A percentile compares a stretch with the other conserved stretches of the same genome.
Evolutionary conservation across 2,113 vertebrate species (phyloP).

Genomic region (Nettapus auritus): DNA sequence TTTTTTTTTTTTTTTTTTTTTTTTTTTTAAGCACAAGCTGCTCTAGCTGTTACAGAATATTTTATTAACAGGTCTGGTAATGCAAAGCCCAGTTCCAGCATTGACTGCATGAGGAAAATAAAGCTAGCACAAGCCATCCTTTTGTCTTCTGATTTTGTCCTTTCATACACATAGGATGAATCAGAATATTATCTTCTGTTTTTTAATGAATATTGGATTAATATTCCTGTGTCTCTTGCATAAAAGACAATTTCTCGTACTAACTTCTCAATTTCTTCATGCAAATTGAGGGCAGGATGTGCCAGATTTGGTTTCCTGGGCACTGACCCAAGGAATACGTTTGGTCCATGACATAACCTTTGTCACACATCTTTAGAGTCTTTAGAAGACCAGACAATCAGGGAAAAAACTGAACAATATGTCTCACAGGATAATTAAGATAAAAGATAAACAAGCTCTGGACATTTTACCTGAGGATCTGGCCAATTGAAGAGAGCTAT

Average conservation of each 20-base stretch:
- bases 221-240: neutral
- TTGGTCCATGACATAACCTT: neutral
- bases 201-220: neutral
- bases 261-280: neutral
- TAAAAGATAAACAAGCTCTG: slow-evolving; percentile 19
- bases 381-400: neutral
- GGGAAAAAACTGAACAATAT: neutral
- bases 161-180: neutral
- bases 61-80: slow-evolving; percentile 31
- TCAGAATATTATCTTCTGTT: neutral
- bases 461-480: slow-evolving; percentile 4
- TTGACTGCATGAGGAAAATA: slow-evolving; percentile 17
- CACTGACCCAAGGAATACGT: slow-evolving; percentile 5
- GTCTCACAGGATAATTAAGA: neutral
- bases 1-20: neutral
- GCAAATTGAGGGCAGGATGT: neutral
- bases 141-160: neutral
- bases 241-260: neutral
- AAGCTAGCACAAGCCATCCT: neutral
- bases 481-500: neutral
- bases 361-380: neutral
- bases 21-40: neutral
- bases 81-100: neutral
- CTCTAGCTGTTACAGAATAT: slow-evolving; percentile 33
- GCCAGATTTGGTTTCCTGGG: slow-evolving; percentile 16